Conservation (phyloP, 1,140 invertebrate species). For the Steinernema khuongi region DNA sequence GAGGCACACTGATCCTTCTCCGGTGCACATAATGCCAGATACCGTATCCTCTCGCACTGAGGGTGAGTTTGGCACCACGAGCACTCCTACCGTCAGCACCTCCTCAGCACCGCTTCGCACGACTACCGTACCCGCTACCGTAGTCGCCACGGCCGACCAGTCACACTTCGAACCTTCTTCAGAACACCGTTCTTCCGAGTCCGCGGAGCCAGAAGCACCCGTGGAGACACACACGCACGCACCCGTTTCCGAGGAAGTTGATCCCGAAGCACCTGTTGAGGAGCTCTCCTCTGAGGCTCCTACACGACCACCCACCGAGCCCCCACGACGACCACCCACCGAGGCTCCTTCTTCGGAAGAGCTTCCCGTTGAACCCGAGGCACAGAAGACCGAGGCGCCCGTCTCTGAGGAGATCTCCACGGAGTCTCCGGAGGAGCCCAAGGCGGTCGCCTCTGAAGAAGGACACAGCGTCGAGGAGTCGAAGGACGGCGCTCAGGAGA, state of each 20-base stretch:
- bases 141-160: background rate
- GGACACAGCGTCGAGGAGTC: conserved; percentile 5
- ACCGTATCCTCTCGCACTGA: background rate
- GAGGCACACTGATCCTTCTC: too few species aligned
- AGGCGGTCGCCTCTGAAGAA: conserved; percentile 7
- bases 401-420: background rate
- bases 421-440: too few species aligned
- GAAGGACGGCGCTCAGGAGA: conserved; percentile 12
- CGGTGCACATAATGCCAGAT: background rate
- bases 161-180: background rate
- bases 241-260: background rate
- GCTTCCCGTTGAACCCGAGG: too few species aligned
- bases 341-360: too few species aligned
- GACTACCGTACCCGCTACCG: background rate
- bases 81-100: background rate
- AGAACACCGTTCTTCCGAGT: background rate
- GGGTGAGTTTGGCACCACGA: conserved; percentile 3
- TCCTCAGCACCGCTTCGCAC: background rate
- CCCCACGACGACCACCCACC: too few species aligned
- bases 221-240: background rate
- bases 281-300: background rate
- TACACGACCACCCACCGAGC: too few species aligned
- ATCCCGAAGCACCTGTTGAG: background rate
- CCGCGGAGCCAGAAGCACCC: background rate
- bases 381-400: background rate